Conservation (phyloP, 1,140 invertebrate species). For the Camponotus pennsylvanicus region DNA sequence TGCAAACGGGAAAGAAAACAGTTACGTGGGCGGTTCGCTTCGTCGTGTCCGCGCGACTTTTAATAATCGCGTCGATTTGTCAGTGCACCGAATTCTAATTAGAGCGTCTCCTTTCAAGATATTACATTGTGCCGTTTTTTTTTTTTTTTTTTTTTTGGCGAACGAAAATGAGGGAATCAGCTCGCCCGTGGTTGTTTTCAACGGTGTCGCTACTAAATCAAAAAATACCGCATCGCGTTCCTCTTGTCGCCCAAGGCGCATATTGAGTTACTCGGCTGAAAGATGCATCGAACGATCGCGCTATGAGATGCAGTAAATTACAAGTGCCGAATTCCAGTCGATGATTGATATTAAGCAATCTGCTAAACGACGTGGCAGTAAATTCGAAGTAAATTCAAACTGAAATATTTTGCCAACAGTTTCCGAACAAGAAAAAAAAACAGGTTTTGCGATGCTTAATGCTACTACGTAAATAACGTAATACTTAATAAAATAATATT, state of each 20-base stretch:
- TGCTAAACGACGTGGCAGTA: background rate
- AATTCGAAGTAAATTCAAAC: background rate
- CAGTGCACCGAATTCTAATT: slow-evolving; percentile 70
- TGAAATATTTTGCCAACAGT: background rate
- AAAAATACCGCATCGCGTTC: slow-evolving; percentile 36
- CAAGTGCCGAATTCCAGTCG: background rate
- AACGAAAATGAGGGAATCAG: background rate
- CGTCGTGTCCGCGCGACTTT: slow-evolving; percentile 63
- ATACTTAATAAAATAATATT: background rate
- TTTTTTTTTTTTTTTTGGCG: background rate
- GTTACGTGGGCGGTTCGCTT: slow-evolving; percentile 66
- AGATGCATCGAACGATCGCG: slow-evolving; percentile 10
- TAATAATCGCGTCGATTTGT: slow-evolving; percentile 72
- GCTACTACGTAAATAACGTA: background rate
- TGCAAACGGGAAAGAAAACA: slow-evolving; percentile 52
- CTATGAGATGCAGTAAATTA: slow-evolving; percentile 21
- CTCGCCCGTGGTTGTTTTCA: background rate
- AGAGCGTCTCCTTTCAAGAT: slow-evolving; percentile 40
- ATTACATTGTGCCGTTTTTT: background rate
- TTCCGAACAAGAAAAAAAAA: background rate
- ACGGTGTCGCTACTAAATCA: slow-evolving; percentile 44
- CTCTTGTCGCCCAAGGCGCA: slow-evolving; percentile 23
- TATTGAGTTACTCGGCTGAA: slow-evolving; percentile 36
- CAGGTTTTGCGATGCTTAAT: background rate
- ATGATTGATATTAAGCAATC: slow-evolving; percentile 1